Conservation (phyloP, 1,140 invertebrate genomes). For the Heliconius eleuchia region DNA sequence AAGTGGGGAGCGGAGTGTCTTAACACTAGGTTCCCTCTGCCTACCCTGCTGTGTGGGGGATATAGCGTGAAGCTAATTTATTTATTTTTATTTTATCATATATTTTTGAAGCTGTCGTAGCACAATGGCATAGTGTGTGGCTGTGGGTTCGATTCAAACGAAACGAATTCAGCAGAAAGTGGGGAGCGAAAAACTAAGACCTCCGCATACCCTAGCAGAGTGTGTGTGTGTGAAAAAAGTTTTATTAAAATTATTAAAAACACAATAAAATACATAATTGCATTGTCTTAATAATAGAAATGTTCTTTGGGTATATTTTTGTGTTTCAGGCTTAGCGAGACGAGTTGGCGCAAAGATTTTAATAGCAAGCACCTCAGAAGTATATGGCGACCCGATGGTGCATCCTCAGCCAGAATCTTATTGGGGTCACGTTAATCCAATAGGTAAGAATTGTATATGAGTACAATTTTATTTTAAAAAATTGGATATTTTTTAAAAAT, state of each 20-base stretch:
- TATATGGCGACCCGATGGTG: slow-evolving; percentile 98
- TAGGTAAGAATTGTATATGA: slow-evolving; percentile 83
- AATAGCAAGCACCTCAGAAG: slow-evolving; percentile 98
- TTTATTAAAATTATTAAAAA: background rate
- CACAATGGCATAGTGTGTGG: too few species aligned
- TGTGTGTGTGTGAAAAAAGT: too few species aligned
- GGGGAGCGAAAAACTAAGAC: too few species aligned
- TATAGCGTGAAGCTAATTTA: too few species aligned
- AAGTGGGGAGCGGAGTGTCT: too few species aligned
- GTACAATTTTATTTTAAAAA: background rate
- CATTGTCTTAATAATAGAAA: background rate
- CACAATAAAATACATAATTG: background rate
- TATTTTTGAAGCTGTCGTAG: too few species aligned
- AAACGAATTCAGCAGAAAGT: too few species aligned
- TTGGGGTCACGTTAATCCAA: slow-evolving; percentile 99
- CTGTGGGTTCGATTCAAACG: too few species aligned
- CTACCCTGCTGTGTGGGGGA: too few species aligned
- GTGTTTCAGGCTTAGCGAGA: slow-evolving; percentile 90
- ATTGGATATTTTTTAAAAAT: background rate
- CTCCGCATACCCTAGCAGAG: too few species aligned
- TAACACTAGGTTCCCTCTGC: too few species aligned
- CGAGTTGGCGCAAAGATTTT: slow-evolving; percentile 96
- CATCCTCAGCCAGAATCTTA: slow-evolving; percentile 98
- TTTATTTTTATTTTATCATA: too few species aligned
- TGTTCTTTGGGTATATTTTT: background rate